A percentile compares a stretch with the other conserved stretches of the same genome.
These are phyloP conservation scores for Orchestia grillus DNA, from an alignment of 1,140 invertebrate species.

Conservation along the genomic window DNA sequence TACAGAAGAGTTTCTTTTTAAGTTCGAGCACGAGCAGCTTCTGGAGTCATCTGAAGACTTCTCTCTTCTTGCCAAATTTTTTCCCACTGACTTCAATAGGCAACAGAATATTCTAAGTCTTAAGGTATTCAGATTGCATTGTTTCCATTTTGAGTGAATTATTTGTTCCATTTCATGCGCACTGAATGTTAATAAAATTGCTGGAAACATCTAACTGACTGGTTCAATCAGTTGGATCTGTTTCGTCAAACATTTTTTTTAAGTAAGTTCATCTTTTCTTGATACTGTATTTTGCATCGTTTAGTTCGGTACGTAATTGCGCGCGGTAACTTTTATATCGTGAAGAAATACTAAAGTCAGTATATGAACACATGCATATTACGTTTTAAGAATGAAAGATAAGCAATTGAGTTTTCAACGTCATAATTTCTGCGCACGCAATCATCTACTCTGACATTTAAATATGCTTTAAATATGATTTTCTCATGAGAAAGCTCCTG, in stretches of 20 bases:
- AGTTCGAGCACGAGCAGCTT: neutral
- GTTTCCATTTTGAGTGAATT: neutral
- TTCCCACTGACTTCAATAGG: neutral
- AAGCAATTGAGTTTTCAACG: neutral
- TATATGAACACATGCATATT: neutral
- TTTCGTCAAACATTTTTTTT: neutral
- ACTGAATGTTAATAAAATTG: neutral
- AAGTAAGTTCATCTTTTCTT: neutral
- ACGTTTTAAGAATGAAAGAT: neutral
- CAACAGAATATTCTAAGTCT: neutral
- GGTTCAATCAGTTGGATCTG: neutral
- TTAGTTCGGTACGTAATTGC: neutral
- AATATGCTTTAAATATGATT: neutral
- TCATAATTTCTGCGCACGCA: neutral
- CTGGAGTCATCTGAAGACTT: neutral
- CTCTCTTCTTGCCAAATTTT: neutral
- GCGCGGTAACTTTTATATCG: neutral
- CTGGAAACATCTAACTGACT: neutral
- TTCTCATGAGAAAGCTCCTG: neutral
- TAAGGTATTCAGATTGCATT: neutral
- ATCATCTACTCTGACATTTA: neutral
- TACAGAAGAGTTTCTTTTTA: conserved; percentile 3
- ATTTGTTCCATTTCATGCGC: neutral
- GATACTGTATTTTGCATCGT: too few relatives aligned
- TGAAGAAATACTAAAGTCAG: neutral